Evolutionary conservation across 30 jellyfish, hydroid and myxozoan species (phyloP).

Genomic region (Hydra vulgaris): DNA sequence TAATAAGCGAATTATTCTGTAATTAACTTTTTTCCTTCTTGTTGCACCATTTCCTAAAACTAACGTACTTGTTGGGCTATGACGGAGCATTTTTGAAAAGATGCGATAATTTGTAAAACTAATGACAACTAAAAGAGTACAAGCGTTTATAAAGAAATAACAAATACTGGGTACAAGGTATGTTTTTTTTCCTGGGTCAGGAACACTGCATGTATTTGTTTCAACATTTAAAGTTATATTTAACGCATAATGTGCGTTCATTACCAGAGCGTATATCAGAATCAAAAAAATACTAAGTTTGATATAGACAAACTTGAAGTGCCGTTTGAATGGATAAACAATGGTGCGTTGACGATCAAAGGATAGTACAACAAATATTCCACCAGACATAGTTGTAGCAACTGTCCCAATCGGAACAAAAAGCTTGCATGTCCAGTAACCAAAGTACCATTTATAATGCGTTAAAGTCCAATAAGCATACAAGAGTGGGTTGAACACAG

Average conservation of each 20-base stretch:
- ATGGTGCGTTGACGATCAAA: slow-evolving; percentile 72
- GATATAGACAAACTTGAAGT: slow-evolving; percentile 32
- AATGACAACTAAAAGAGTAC: slow-evolving; percentile 40
- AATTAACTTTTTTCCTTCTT: slow-evolving; percentile 34
- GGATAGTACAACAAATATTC: slow-evolving; percentile 61
- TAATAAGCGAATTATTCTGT: slow-evolving; percentile 46
- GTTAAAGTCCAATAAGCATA: slow-evolving; percentile 65
- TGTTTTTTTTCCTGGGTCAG: neutral
- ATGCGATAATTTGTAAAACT: slow-evolving; percentile 47
- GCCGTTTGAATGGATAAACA: slow-evolving; percentile 54
- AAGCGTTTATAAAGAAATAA: slow-evolving; percentile 44
- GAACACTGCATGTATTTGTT: slow-evolving; percentile 36
- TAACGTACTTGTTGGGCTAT: slow-evolving; percentile 13
- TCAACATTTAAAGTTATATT: slow-evolving; percentile 2
- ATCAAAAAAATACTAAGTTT: slow-evolving; percentile 31
- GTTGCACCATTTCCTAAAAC: slow-evolving; percentile 26
- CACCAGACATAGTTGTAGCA: slow-evolving; percentile 71
- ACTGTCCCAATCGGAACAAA: slow-evolving; percentile 57
- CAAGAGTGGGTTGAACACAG: slow-evolving; percentile 62
- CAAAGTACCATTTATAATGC: slow-evolving; percentile 64
- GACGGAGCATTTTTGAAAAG: slow-evolving; percentile 19
- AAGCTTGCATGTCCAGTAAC: slow-evolving; percentile 71
- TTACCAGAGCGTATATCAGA: slow-evolving; percentile 24
- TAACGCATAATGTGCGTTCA: slow-evolving; percentile 40
- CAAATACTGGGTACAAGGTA: slow-evolving; percentile 44